These are phyloP conservation scores for Plagiodera versicolora DNA, from an alignment of 2,888 invertebrate species.

Conservation along the genomic window DNA sequence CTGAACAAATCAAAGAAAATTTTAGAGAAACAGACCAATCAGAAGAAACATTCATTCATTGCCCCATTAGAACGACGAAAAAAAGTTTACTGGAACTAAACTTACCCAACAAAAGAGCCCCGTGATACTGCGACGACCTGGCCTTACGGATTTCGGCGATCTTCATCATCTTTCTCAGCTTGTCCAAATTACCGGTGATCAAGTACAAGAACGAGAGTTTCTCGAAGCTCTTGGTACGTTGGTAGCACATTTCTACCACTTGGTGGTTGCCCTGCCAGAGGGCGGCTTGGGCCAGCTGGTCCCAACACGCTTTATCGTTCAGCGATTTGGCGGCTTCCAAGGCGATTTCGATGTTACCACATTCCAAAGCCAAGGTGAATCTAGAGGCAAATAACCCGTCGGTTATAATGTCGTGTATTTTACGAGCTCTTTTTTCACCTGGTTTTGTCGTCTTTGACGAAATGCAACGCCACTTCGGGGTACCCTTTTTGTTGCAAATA, in stretches of 20 bases:
- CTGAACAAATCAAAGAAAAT: too few species aligned
- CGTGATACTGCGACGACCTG: constrained; percentile 94
- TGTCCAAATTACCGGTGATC: constrained; percentile 97
- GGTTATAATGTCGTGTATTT: too few species aligned
- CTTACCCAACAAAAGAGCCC: constrained; percentile 73
- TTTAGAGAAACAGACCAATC: too few species aligned
- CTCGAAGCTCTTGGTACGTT: constrained; percentile 98
- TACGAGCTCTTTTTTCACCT: constrained; percentile 58
- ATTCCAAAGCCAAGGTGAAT: constrained; percentile 93
- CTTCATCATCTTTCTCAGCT: constrained; percentile 97
- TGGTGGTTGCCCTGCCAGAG: constrained; percentile 71
- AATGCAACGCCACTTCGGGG: constrained; percentile 97
- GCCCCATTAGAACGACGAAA: too few species aligned
- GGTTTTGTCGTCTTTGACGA: constrained; percentile 99
- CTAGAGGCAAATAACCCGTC: neutral
- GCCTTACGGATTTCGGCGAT: constrained; percentile 99
- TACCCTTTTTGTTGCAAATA: constrained; percentile 99
- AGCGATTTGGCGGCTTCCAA: constrained; percentile 93
- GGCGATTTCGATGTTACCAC: constrained; percentile 97
- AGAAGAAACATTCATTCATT: too few species aligned
- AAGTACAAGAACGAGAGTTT: constrained; percentile 96
- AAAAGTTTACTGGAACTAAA: too few species aligned
- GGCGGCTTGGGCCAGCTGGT: constrained; percentile 91
- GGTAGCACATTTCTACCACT: constrained; percentile 99
- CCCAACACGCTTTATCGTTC: constrained; percentile 96